Conservation (phyloP, 1,140 invertebrate genomes). For the Drosophila funebris region DNA sequence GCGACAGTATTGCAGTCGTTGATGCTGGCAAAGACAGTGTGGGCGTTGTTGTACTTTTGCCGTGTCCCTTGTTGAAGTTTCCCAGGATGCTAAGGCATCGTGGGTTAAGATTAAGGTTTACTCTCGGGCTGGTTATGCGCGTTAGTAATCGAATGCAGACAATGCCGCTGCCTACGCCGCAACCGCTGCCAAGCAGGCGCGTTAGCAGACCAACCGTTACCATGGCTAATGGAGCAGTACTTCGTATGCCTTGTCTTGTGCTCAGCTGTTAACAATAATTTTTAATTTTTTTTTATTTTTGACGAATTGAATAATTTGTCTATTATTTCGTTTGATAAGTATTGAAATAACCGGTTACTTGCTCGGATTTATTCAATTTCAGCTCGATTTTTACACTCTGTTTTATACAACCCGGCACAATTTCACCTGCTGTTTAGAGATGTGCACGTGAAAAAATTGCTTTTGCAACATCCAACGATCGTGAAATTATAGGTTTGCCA, state of each 20-base stretch:
- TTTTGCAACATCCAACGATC: background rate
- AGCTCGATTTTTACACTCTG: conserved; percentile 18
- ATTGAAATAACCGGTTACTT: conserved; percentile 8
- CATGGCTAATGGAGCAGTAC: conserved; percentile 24
- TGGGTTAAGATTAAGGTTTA: conserved; percentile 9
- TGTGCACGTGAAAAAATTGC: conserved; percentile 13
- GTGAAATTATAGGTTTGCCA: background rate
- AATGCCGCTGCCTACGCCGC: background rate
- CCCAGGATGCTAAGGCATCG: conserved; percentile 42
- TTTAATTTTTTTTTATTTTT: conserved; percentile 14
- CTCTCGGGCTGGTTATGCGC: conserved; percentile 9
- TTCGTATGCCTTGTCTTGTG: background rate
- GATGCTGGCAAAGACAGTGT: conserved; percentile 2
- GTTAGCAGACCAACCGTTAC: conserved; percentile 44
- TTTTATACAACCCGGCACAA: conserved; percentile 42
- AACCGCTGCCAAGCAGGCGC: conserved; percentile 15
- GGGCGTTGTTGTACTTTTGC: conserved; percentile 1
- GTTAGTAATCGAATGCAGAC: conserved; percentile 21
- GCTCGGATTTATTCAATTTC: conserved; percentile 8
- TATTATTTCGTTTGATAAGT: conserved; percentile 5
- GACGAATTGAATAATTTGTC: conserved; percentile 20
- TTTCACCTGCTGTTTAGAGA: conserved; percentile 37
- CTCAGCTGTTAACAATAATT: conserved; percentile 13
- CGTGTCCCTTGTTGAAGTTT: conserved; percentile 6
- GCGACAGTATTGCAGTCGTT: conserved; percentile 22